Evolutionary conservation across 1,140 invertebrate species (phyloP), one percentile per base, ranked within the genome.

Genomic region (Adelges cooleyi): DNA sequence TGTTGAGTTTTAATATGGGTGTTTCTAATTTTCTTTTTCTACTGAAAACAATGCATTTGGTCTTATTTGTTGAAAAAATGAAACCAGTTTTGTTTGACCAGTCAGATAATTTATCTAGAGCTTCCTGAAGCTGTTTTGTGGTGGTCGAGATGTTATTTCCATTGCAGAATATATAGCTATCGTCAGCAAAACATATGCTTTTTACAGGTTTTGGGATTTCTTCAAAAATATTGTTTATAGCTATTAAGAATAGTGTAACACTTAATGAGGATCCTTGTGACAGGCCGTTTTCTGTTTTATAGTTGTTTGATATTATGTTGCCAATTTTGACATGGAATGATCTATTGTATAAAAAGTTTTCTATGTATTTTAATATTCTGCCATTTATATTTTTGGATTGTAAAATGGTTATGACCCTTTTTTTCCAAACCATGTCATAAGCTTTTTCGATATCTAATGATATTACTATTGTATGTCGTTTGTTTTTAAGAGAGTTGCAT

Each of bases 211-310:
- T 15, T 3, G 5, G 5, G 9, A 46, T 2, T 20, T 29, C 38
- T 15, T 46, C 27, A 33, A 44, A 38, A 20, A 67, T 27, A 17
- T 67, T 46, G n/a, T 59, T 59, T 36, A 65, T 56, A 1, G n/a
- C 27, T 0, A 38, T 20, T 13, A 20, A 13, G 17, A 67, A 67
- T 10, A 67, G 54, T 20, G 22, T 40, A 13, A 54, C 13, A 20
- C 66, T 59, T 11, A 67, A 17, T 5, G 46, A 27, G 11, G 42
- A 50, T 25, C 66, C 66, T 25, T 67, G 66, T 18, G 53, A 27
- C 0, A 67, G 46, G 18, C 66, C 66, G 51, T 56, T 51, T 48
- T 46, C 27, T 0, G 50, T 29, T 1, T 9, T 3, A 38, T 50
- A 10, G 11, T 25, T 36, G 6, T 27, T 22, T 22, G 66, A 67